These are phyloP conservation scores for Pelmatolapia mariae DNA, from an alignment of 2,113 vertebrate species.

Conservation along the genomic window DNA sequence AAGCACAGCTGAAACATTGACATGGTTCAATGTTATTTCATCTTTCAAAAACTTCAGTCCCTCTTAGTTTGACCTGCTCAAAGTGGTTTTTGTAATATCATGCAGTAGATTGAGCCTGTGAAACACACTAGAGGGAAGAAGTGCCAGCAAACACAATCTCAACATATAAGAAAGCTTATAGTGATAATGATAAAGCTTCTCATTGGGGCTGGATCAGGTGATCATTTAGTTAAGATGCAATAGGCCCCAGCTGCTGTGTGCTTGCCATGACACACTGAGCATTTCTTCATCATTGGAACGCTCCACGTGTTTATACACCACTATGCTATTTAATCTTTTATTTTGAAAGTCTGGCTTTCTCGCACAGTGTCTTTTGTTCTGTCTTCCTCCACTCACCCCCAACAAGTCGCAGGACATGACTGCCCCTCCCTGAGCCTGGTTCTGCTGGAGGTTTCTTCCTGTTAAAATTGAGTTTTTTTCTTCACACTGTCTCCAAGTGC, in stretches of 20 bases:
- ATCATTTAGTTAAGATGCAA: not conserved
- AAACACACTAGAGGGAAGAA: not conserved
- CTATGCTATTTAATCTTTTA: not conserved
- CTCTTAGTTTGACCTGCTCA: not conserved
- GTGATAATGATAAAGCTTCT: not conserved
- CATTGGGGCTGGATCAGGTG: not conserved
- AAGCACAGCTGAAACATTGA: not conserved
- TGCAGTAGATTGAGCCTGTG: not conserved
- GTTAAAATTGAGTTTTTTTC: not conserved
- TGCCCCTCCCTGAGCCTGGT: not conserved
- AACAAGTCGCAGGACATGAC: accelerated
- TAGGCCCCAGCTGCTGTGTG: not conserved
- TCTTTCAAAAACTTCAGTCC: not conserved
- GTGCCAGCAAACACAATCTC: not conserved
- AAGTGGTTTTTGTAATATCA: not conserved
- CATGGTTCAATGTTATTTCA: not conserved
- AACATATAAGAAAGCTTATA: not conserved
- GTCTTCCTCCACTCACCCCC: not conserved
- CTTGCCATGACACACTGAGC: not conserved
- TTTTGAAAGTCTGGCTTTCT: not conserved
- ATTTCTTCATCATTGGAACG: not conserved
- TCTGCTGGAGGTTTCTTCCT: not conserved
- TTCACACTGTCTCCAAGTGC: not conserved
- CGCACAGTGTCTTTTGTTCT: not conserved
- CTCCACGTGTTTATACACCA: not conserved